phyloP scores from a whole-genome alignment of 1,140 invertebrate genomes.

The Oncopodura yosiiana region DNA sequence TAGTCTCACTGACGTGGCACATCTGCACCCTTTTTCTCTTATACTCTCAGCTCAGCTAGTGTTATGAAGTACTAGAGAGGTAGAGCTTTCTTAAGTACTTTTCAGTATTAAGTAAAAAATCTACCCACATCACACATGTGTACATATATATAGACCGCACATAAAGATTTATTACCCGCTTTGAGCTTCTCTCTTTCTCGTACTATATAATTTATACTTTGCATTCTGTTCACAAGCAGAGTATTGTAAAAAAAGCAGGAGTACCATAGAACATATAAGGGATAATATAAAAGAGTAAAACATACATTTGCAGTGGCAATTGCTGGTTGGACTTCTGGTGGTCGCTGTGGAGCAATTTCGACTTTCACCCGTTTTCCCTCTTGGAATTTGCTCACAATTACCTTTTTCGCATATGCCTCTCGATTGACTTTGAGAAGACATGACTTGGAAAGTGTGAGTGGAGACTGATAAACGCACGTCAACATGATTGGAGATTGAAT shows the following conservation, averaged over 20 bases:
- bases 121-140: too few species aligned
- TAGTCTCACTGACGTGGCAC: too few species aligned
- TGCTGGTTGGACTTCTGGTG: not conserved
- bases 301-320: not conserved
- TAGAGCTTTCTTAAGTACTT: too few species aligned
- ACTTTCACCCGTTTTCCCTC: conserved; percentile 29
- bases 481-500: conserved; percentile 21
- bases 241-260: too few species aligned
- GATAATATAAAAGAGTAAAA: not conserved
- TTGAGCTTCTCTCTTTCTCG: not conserved
- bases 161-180: not conserved
- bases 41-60: too few species aligned
- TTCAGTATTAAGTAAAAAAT: too few species aligned
- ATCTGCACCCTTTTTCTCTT: too few species aligned
- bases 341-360: conserved; percentile 13
- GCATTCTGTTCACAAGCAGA: not conserved
- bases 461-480: conserved; percentile 33
- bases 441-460: conserved; percentile 22
- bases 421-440: conserved; percentile 32
- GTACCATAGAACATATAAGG: not conserved
- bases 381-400: conserved; percentile 30
- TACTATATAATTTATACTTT: not conserved
- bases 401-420: conserved; percentile 32
- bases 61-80: too few species aligned
- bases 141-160: too few species aligned